Base-by-base conservation (phyloP, 2,888 invertebrate genomes). In the Boloria euphrosyne region DNA sequence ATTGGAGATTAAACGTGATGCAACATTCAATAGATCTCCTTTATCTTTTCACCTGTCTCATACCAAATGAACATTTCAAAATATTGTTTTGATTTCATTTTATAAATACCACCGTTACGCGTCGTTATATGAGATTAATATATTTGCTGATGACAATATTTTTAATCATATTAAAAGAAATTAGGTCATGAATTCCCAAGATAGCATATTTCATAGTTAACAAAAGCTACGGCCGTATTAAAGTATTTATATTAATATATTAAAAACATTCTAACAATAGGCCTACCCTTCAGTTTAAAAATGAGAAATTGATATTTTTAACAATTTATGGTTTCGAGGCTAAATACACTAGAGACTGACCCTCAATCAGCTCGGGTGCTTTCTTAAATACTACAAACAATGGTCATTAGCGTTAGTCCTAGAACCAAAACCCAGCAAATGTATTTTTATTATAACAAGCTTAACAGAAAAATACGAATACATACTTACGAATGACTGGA, bases 401-500 rank as follows among this genome's bases (percentile, higher is more conserved):
- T 10, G 31, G 31, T 31, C 31, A 31, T 7, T 31, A 6, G 6
- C 10, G 10, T 7, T 10, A 38, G 31, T 38, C 31, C 10, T 38
- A 7, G 10, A 10, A 10, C 10, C 31, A 38, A 38, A 10, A 38
- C 10, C 31, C 31, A 38, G 31, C 31, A 38, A 38, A 38, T 4
- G 31, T 10, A 38, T 10, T 38, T 38, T 38, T 38, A 38, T 10
- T 38, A 38, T 10, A 38, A 38, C 31, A 38, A 38, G 10, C 31
- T 38, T 7, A 10, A 38, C 31, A 38, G 7, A 38, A 38, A 10
- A 38, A n/a, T n/a, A n/a, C n/a, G n/a, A n/a, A n/a, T n/a, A n/a
- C n/a, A n/a, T n/a, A n/a, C 31, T 50, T 50, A 60, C 59, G 38
- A 50, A 50, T 59, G 59, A 59, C 38, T 49, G 31, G 59, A 59